Conservation (phyloP, 2,797 vertebrate genomes). For the Manis pentadactyla region DNA sequence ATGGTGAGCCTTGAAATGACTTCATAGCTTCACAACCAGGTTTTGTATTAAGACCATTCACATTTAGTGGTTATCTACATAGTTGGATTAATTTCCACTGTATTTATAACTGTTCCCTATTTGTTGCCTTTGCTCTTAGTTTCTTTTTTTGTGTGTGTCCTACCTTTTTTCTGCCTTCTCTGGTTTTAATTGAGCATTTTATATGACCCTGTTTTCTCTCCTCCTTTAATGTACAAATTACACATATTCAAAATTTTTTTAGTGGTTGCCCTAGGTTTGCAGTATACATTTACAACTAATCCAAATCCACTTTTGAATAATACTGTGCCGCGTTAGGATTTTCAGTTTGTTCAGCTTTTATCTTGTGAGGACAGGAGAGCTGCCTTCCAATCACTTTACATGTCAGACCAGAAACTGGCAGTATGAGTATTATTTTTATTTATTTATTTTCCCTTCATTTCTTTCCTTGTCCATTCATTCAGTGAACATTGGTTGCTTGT, state of each 20-base stretch:
- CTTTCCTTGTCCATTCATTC: background rate
- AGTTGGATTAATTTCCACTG: background rate
- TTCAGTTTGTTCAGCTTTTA: background rate
- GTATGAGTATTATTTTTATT: background rate
- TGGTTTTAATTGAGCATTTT: background rate
- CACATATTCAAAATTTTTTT: background rate
- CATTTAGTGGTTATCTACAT: background rate
- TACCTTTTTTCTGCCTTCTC: background rate
- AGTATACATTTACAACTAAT: background rate
- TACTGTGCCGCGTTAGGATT: background rate
- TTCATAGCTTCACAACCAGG: background rate
- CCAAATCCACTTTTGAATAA: background rate
- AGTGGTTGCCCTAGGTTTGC: background rate
- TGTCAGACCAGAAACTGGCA: background rate
- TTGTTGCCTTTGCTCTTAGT: background rate
- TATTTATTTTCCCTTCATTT: background rate
- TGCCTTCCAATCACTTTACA: background rate
- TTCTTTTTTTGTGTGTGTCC: background rate
- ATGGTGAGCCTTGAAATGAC: background rate
- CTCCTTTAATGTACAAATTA: background rate
- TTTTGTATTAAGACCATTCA: background rate
- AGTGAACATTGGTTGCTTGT: background rate
- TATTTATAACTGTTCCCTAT: background rate
- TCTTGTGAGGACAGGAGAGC: background rate
- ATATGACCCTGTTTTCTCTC: background rate